Percentiles rank a stretch among this genome's conserved stretches.
phyloP scores from a whole-genome alignment of 2,888 invertebrate genomes.

The Drosophila limbata region DNA sequence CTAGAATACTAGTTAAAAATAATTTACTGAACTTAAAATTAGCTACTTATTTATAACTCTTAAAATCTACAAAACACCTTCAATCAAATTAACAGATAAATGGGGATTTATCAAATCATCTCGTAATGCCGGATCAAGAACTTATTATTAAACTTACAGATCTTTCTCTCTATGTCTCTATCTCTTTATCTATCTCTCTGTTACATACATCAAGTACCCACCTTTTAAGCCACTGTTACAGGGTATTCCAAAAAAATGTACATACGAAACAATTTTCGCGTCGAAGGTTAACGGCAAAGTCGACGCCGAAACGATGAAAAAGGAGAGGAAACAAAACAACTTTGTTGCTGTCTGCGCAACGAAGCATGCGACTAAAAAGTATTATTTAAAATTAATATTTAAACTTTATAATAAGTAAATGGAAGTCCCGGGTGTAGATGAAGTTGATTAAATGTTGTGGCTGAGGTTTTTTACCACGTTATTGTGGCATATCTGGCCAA shows the following conservation, averaged over 20 bases:
- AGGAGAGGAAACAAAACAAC: conserved; percentile 20
- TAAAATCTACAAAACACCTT: no score
- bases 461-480: conserved; percentile 28
- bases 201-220: neutral
- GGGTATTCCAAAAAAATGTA: conserved; percentile 38
- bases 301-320: conserved; percentile 44
- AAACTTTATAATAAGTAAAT: conserved; percentile 38
- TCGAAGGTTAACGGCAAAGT: conserved; percentile 70
- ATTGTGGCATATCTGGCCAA: conserved; percentile 22
- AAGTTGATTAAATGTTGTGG: conserved; percentile 41
- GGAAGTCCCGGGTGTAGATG: conserved; percentile 25
- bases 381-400: conserved; percentile 58
- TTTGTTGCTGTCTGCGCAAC: conserved; percentile 60
- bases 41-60: no score
- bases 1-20: no score
- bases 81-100: neutral
- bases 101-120: neutral
- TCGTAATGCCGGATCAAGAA: neutral
- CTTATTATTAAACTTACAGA: neutral
- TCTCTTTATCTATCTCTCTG: no score
- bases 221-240: neutral
- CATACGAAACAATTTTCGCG: conserved; percentile 58
- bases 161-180: no score
- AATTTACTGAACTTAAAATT: no score
- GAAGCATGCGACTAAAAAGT: conserved; percentile 62